Conservation (phyloP, 2,113 vertebrate genomes). For the Phodopus roborovskii region DNA sequence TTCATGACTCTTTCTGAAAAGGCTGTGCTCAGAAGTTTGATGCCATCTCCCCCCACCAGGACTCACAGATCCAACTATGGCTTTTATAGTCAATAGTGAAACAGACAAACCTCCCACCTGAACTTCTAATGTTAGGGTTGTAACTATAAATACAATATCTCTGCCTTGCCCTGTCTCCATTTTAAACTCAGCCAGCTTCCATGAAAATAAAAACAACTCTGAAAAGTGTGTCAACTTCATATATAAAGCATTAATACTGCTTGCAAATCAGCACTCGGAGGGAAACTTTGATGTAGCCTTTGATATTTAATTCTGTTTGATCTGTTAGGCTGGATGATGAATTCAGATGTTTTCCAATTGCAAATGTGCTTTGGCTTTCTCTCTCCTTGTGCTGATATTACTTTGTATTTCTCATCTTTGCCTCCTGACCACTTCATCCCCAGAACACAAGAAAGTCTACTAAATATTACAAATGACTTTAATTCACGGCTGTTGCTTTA, state of each 20-base stretch:
- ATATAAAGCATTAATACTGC: background rate
- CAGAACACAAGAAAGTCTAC: background rate
- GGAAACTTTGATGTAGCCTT: constrained; percentile 39
- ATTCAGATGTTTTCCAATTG: constrained; percentile 41
- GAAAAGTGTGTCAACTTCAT: constrained; percentile 8
- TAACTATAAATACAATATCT: background rate
- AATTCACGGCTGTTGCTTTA: background rate
- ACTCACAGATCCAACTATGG: background rate
- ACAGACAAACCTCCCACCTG: background rate
- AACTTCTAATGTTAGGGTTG: background rate
- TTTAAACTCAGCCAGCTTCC: background rate
- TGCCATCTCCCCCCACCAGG: background rate
- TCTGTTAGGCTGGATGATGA: background rate
- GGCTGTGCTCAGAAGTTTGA: background rate
- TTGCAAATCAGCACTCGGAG: constrained; percentile 37
- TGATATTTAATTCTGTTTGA: constrained; percentile 68
- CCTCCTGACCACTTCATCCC: background rate
- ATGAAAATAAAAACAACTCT: constrained; percentile 42
- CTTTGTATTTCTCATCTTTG: no score
- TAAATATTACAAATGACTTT: background rate
- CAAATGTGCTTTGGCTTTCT: background rate
- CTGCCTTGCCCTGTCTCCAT: background rate
- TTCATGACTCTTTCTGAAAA: background rate
- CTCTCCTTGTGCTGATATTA: background rate
- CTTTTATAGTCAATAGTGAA: background rate